Base-by-base conservation (phyloP, 2,113 vertebrate species). In the Lagopus leucura region DNA sequence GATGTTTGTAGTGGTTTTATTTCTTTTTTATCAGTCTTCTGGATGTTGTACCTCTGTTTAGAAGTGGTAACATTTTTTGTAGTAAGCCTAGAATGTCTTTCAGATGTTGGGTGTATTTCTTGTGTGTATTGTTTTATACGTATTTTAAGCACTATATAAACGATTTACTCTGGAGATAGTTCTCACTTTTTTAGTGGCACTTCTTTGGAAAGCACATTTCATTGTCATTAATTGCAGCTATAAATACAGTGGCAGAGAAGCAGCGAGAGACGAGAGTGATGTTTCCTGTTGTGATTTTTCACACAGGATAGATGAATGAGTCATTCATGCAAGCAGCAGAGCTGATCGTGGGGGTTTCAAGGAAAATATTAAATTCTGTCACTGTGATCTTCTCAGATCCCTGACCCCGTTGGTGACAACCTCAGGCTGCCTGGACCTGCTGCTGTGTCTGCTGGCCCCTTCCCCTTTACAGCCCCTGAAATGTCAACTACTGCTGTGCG, bases 261-360 rank as follows among this genome's bases (percentile, higher is more conserved):
- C 71, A 77, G 91, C 67, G 27, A 92, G 77, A 95, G 91, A 90
- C 67, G 88, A 25, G 50, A 94, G 91, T 86, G 96, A 79, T 88
- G 75, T 88, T 93, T 94, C 91, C 96, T 96, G 94, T 97, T 96
- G 88, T 86, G 92, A 95, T 92, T 89, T 77, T 86, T 79, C 88
- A 95, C 82, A 77, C 54, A 93, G 90, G 71, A 74, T 28, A 86
- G 81, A 90, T 93, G 90, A 75, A 82, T 92, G 91, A 92, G 55
- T 96, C 92, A 93, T 96, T 96, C 96, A 89, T 96, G 89, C 81
- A 96, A 93, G 34, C 57, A 77, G 57, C 70, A 42, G 72, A 57
- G 67, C 71, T 32, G 66, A 52, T 93, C 78, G 91, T 67, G 77
- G 94, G 88, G 50, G 81, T 94, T 96, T 94, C 86, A 94, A 85